Conservation (phyloP, 2,113 vertebrate species). For the Ginglymostoma cirratum region DNA sequence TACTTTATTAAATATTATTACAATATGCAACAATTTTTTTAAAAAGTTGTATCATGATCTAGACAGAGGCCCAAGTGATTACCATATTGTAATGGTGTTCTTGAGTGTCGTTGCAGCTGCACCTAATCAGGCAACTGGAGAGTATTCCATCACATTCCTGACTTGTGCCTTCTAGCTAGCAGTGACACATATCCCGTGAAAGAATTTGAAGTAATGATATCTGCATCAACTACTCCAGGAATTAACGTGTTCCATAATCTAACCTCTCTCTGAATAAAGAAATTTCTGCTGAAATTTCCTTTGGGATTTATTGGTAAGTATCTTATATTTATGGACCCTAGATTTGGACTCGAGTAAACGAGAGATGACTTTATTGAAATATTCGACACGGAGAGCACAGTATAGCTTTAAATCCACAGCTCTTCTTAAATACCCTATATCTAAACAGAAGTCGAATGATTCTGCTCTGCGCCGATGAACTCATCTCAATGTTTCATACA, state of each 20-base stretch:
- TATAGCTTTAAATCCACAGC: slow-evolving; percentile 25
- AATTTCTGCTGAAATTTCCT: background rate
- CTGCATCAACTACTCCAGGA: background rate
- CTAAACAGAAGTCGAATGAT: slow-evolving; percentile 18
- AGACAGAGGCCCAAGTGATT: too few relatives aligned
- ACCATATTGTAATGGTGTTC: too few relatives aligned
- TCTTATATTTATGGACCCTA: background rate
- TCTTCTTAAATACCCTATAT: slow-evolving; percentile 19
- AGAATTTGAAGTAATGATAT: background rate
- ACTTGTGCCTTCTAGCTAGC: too few relatives aligned
- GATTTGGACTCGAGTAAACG: background rate
- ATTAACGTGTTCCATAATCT: background rate
- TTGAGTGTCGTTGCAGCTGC: too few relatives aligned
- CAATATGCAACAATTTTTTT: too few relatives aligned
- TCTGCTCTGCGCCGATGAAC: slow-evolving; percentile 18
- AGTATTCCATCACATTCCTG: too few relatives aligned
- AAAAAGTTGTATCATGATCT: too few relatives aligned
- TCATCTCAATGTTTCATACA: slow-evolving; percentile 38
- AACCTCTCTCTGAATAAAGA: background rate
- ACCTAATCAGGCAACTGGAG: too few relatives aligned
- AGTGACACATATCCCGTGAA: too few relatives aligned
- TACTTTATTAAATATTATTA: too few relatives aligned
- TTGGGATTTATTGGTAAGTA: background rate
- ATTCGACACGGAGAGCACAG: background rate
- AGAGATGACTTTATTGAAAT: slow-evolving; percentile 4